Evolutionary conservation across 2,797 vertebrate genomes (phyloP).

Genomic region (Anas georgica): DNA sequence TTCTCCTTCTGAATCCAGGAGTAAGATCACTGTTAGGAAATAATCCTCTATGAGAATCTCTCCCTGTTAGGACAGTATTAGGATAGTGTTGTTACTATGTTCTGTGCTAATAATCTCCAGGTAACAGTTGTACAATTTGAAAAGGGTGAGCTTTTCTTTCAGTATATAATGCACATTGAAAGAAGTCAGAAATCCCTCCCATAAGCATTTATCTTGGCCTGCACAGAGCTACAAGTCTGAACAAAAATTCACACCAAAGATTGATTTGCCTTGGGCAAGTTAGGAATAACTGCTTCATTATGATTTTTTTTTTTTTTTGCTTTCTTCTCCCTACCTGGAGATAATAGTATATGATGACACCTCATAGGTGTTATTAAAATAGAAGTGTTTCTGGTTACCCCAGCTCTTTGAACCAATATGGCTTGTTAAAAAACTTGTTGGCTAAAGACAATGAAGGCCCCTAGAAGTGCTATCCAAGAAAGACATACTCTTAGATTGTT

Average conservation of each 20-base stretch:
- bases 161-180: not conserved
- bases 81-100: not conserved
- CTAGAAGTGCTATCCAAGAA: not conserved
- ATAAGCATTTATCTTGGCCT: not conserved
- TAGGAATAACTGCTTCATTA: not conserved
- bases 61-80: not conserved
- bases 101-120: not conserved
- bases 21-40: not conserved
- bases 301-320: not conserved
- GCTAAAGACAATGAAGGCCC: not conserved
- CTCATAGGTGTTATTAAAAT: not conserved
- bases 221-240: constrained; percentile 12
- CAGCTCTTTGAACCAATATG: not conserved
- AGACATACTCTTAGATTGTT: not conserved
- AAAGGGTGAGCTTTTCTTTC: not conserved
- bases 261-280: not conserved
- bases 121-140: too few species aligned
- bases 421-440: not conserved
- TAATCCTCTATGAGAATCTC: not conserved
- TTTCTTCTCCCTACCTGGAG: not conserved
- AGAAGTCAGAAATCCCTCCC: not conserved
- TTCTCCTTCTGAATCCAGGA: not conserved
- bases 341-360: not conserved
- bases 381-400: not conserved
- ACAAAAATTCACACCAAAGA: not conserved